Evolutionary conservation across 2,113 vertebrate genomes (phyloP).

Genomic region (Myxocyprinus asiaticus): DNA sequence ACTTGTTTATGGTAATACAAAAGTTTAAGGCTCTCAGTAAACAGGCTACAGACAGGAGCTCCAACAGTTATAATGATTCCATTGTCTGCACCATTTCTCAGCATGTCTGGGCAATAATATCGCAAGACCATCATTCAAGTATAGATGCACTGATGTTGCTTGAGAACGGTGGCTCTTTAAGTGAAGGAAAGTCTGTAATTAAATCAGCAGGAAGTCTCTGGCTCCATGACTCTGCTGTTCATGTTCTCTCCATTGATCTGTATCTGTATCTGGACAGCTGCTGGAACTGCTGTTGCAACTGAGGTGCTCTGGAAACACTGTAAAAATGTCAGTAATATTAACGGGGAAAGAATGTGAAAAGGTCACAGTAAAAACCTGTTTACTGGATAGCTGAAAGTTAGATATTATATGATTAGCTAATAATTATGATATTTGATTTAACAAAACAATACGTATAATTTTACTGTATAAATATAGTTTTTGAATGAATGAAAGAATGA

Average conservation of each 20-base stretch:
- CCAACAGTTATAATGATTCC: slow-evolving; percentile 11
- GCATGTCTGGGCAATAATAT: slow-evolving; percentile 22
- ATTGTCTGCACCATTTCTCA: slow-evolving; percentile 27
- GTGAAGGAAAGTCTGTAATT: slow-evolving; percentile 64
- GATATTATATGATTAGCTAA: too few species aligned
- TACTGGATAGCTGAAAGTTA: too few species aligned
- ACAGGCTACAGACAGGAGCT: not conserved
- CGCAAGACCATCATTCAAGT: slow-evolving; percentile 38
- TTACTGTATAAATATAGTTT: too few species aligned
- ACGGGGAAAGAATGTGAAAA: too few species aligned
- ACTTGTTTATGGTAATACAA: slow-evolving; percentile 38
- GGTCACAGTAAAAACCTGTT: too few species aligned
- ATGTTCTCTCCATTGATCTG: slow-evolving; percentile 59
- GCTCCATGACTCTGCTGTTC: slow-evolving; percentile 66
- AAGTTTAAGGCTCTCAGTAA: slow-evolving; percentile 33
- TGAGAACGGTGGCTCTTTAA: slow-evolving; percentile 55
- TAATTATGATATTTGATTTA: too few species aligned
- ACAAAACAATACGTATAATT: too few species aligned
- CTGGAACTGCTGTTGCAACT: slow-evolving; percentile 23
- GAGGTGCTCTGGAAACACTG: not conserved
- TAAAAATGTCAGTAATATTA: too few species aligned
- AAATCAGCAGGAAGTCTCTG: slow-evolving; percentile 68
- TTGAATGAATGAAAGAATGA: too few species aligned
- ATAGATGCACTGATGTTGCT: slow-evolving; percentile 15
- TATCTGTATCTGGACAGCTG: slow-evolving; percentile 57